phyloP scores from a whole-genome alignment of 2,888 invertebrate genomes.

The Synanthedon formicaeformis region DNA sequence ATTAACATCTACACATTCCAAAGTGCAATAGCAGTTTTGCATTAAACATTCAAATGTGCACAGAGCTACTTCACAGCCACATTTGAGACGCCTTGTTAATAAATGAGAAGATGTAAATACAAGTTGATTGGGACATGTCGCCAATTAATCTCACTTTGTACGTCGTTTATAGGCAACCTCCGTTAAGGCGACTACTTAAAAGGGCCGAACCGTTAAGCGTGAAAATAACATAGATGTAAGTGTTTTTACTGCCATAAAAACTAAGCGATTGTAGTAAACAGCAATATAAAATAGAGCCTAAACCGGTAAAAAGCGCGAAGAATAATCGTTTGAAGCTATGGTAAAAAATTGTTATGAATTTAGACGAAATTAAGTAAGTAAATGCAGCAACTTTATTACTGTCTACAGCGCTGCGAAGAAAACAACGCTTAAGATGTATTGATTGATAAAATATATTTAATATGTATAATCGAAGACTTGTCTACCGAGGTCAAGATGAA shows the following conservation, averaged over 20 bases:
- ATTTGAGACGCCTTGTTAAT: neutral
- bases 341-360: no score
- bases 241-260: no score
- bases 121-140: neutral
- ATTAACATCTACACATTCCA: neutral
- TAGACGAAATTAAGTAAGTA: no score
- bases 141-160: neutral
- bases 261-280: no score
- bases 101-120: neutral
- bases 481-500: constrained; percentile 33
- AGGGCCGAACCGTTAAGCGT: neutral
- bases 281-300: no score
- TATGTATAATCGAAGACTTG: neutral
- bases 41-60: neutral
- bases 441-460: no score
- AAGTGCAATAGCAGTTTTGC: neutral
- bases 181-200: neutral
- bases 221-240: neutral
- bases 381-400: no score
- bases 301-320: no score
- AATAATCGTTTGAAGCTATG: no score
- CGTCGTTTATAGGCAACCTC: no score
- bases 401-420: no score
- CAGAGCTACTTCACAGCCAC: neutral
- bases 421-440: no score